Base-by-base conservation (phyloP, 2,113 vertebrate species). In the Phalacrocorax pelagicus region DNA sequence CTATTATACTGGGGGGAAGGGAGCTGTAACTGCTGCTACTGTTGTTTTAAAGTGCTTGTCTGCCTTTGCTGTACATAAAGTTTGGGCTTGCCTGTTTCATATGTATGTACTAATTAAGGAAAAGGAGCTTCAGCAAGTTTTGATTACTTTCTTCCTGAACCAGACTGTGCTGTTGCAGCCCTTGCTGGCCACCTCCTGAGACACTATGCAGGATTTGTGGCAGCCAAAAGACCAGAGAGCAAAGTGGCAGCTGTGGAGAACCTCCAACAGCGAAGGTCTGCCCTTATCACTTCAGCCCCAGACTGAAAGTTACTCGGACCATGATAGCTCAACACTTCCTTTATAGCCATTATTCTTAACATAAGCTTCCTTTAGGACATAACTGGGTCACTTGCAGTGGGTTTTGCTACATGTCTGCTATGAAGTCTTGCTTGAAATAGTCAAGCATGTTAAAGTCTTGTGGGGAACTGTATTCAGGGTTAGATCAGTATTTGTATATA, bases 141-240 rank as follows among this genome's bases (percentile, higher is more conserved):
- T 61, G 15, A 44, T 26, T 5, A 47, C 93, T 92, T 92, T 77
- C 12, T n/a, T 88, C 65, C 32, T 67, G 70, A 87, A 62, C 27
- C 6, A 46, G 77, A 12, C 55, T 80, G 15, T 86, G 75, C 38
- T 93, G 52, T 95, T 83, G 12, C 85, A 96, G 72, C 61, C 67
- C 61, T 97, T 93, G 78, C 95, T 97, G 95, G 81, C 71, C 80
- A 58, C 67, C 86, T 77, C 67, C 65, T 85, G 77, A 49, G 38
- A 52, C 4, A 27, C 30, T 27, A 9, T 46, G 26, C 12, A 34
- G 81, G 30, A 67, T 93, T 71, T 81, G 57, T 40, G 26, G 36
- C 3, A 2, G 61, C 74, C 12, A 1, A 61, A 84, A 89, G 36
- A 69, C 42, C 10, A 42, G 61, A 92, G 29, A 59, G 42, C 55